phyloP scores from a whole-genome alignment of 2,888 invertebrate species.

The Oligia fasciuncula region DNA sequence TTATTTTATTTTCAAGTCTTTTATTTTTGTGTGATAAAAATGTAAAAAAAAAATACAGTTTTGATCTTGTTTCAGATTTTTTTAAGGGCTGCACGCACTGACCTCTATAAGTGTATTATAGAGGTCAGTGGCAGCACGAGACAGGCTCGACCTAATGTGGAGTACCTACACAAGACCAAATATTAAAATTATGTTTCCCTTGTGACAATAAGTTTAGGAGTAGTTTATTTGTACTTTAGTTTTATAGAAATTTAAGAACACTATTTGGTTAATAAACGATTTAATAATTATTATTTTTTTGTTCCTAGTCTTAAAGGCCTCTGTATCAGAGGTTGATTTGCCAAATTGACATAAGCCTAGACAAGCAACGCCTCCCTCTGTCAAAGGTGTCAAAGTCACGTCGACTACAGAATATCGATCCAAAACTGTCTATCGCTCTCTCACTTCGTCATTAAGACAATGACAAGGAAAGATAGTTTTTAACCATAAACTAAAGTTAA shows the following conservation, averaged over 20 bases:
- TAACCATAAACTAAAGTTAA: conserved; percentile 17
- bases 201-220: not conserved
- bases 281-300: not conserved
- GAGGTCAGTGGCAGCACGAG: not conserved
- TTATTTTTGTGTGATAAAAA: too few relatives aligned
- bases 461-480: not conserved
- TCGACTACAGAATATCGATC: conserved; percentile 26
- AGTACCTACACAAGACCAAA: not conserved
- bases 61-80: not conserved
- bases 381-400: conserved; percentile 33
- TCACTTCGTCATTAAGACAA: conserved; percentile 18
- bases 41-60: not conserved
- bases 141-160: not conserved
- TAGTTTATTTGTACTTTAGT: not conserved
- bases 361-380: conserved; percentile 10
- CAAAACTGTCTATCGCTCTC: conserved; percentile 13
- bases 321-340: not conserved
- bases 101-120: too few relatives aligned
- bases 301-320: not conserved
- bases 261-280: not conserved
- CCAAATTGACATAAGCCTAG: not conserved
- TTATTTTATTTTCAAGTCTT: too few relatives aligned
- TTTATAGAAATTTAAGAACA: not conserved
- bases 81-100: not conserved
- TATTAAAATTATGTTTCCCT: not conserved